Evolutionary conservation across 2,797 vertebrate species (phyloP).

Genomic region (Synanceia verrucosa): DNA sequence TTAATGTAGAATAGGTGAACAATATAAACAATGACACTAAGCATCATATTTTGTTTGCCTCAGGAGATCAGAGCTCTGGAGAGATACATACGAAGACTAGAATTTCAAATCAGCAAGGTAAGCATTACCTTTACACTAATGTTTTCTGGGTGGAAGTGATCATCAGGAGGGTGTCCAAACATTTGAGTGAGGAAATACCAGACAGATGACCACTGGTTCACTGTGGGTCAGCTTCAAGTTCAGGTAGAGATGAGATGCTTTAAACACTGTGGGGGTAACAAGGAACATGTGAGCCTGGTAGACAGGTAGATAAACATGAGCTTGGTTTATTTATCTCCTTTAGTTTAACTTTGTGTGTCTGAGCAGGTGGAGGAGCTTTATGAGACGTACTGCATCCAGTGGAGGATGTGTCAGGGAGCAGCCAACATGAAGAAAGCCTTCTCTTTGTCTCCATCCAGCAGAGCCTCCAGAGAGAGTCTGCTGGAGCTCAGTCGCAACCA

Average conservation of each 20-base stretch:
- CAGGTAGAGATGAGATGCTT: no score
- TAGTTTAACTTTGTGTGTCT: neutral
- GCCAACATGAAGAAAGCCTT: constrained; percentile 95
- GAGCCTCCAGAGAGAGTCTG: constrained; percentile 92
- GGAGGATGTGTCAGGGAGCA: constrained; percentile 91
- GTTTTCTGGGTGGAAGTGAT: no score
- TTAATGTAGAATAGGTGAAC: neutral
- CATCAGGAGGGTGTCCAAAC: no score
- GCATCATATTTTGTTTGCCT: neutral
- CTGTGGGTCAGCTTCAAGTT: no score
- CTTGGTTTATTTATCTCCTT: neutral
- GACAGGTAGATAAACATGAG: neutral
- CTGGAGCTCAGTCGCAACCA: constrained; percentile 92
- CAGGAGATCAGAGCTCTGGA: constrained; percentile 93
- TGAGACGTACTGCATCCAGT: constrained; percentile 94
- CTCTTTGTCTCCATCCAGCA: constrained; percentile 85
- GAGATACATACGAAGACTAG: constrained; percentile 90
- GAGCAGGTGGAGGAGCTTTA: constrained; percentile 97
- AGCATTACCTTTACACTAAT: neutral
- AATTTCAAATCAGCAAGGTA: constrained; percentile 98
- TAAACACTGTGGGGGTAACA: no score
- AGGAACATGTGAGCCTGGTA: no score
- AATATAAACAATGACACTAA: neutral
- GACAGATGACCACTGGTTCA: no score
- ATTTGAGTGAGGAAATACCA: no score